These are phyloP conservation scores for Ephydatia muelleri DNA, from an alignment of 37 sponge, comb jelly and placozoan genomes.

Conservation along the genomic window DNA sequence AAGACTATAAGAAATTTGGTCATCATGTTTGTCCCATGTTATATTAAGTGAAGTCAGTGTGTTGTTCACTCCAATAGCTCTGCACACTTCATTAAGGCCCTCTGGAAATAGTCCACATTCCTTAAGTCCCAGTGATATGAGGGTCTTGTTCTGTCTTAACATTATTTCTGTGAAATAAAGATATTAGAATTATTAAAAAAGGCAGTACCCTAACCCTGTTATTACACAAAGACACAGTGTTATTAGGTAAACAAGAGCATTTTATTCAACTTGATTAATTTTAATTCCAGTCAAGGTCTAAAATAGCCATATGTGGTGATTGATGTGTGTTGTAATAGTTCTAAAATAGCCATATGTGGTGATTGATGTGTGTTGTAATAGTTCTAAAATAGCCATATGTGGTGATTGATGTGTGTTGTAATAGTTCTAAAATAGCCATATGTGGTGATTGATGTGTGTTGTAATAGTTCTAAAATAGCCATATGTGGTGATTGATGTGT, in stretches of 20 bases:
- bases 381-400: not conserved
- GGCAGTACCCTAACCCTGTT: slow-evolving; percentile 1
- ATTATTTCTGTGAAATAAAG: not conserved
- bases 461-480: not conserved
- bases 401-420: not conserved
- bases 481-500: not conserved
- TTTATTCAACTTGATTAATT: not conserved
- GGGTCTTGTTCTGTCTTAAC: slow-evolving; percentile 1
- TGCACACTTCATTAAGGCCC: not conserved
- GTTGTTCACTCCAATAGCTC: not conserved
- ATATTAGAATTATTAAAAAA: not conserved
- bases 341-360: not conserved
- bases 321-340: not conserved
- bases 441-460: not conserved
- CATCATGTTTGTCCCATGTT: not conserved
- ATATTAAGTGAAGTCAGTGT: not conserved
- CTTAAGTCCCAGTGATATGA: not conserved
- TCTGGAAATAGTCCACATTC: slow-evolving; percentile 1
- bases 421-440: not conserved
- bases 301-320: not conserved
- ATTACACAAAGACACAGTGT: slow-evolving; percentile 1
- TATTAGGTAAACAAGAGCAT: slow-evolving; percentile 1
- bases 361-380: not conserved
- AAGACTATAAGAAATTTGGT: not conserved
- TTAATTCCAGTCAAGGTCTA: not conserved